These are phyloP conservation scores for Pherbina coryleti DNA, from an alignment of 2,888 invertebrate species.

Conservation along the genomic window DNA sequence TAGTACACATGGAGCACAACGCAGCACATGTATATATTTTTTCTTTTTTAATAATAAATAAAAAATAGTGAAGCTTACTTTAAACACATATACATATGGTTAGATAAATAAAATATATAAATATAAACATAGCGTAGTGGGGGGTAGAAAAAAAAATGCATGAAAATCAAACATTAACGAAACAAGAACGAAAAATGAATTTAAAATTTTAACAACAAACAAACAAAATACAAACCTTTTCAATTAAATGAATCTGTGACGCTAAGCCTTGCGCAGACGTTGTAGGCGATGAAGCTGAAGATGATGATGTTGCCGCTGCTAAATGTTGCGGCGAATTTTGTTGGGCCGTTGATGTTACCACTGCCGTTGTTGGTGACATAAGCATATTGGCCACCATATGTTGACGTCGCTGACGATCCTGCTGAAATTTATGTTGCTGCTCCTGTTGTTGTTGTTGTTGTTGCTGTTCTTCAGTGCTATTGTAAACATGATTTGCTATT, in stretches of 20 bases:
- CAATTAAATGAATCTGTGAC: conserved; percentile 70
- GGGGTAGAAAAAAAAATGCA: conserved; percentile 35
- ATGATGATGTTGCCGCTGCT: conserved; percentile 39
- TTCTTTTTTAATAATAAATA: background rate
- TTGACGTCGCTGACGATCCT: conserved; percentile 58
- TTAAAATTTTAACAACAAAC: conserved; percentile 53
- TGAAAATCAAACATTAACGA: conserved; percentile 42
- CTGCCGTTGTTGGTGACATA: conserved; percentile 70
- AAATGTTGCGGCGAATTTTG: conserved; percentile 40
- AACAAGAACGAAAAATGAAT: conserved; percentile 49
- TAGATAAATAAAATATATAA: conserved; percentile 30
- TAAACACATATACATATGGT: background rate
- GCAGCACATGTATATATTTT: background rate
- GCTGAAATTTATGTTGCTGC: conserved; percentile 49
- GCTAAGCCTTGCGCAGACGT: conserved; percentile 54
- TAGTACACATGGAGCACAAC: too few species aligned
- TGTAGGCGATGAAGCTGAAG: conserved; percentile 50
- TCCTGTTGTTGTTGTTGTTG: conserved; percentile 46
- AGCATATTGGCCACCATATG: conserved; percentile 67
- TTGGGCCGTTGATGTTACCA: conserved; percentile 48
- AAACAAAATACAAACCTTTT: conserved; percentile 68
- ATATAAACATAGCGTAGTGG: conserved; percentile 14
- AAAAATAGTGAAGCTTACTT: background rate
- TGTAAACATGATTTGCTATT: conserved; percentile 33
- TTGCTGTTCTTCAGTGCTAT: conserved; percentile 41